Evolutionary conservation across 2,888 invertebrate genomes (phyloP).

Genomic region (Drosophila siamana): DNA sequence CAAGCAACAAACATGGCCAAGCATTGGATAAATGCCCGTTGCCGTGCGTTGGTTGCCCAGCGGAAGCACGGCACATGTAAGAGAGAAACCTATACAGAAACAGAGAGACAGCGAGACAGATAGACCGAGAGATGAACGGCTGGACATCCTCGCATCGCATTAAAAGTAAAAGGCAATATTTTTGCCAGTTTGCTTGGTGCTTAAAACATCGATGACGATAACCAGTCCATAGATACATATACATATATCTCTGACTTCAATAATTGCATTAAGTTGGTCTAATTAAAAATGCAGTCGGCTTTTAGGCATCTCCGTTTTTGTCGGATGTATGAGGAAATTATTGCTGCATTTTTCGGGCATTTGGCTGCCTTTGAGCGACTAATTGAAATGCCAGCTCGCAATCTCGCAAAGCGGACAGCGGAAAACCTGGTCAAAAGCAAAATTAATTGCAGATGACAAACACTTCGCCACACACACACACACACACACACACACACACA

Average conservation of each 20-base stretch:
- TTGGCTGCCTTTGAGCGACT: conserved; percentile 58
- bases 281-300: conserved; percentile 74
- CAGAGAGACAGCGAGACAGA: not conserved
- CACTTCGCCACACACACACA: conserved; percentile 53
- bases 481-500: no score
- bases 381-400: conserved; percentile 67
- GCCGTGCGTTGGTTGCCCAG: conserved; percentile 3
- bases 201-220: conserved; percentile 52
- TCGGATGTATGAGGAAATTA: conserved; percentile 60
- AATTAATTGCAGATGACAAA: conserved; percentile 79
- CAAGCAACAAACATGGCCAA: conserved; percentile 41
- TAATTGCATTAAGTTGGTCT: conserved; percentile 67
- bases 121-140: not conserved
- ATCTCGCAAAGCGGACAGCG: conserved; percentile 52
- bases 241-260: conserved; percentile 33
- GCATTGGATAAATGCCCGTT: conserved; percentile 36
- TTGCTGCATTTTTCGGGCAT: conserved; percentile 48
- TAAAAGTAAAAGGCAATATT: conserved; percentile 47
- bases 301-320: conserved; percentile 59
- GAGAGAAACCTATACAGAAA: not conserved
- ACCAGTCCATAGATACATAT: conserved; percentile 44
- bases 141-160: not conserved
- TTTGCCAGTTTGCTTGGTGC: conserved; percentile 20
- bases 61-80: conserved; percentile 30
- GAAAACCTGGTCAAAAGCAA: conserved; percentile 69